Evolutionary conservation across 2,797 vertebrate genomes (phyloP).

Genomic region (Naso thynnoides): DNA sequence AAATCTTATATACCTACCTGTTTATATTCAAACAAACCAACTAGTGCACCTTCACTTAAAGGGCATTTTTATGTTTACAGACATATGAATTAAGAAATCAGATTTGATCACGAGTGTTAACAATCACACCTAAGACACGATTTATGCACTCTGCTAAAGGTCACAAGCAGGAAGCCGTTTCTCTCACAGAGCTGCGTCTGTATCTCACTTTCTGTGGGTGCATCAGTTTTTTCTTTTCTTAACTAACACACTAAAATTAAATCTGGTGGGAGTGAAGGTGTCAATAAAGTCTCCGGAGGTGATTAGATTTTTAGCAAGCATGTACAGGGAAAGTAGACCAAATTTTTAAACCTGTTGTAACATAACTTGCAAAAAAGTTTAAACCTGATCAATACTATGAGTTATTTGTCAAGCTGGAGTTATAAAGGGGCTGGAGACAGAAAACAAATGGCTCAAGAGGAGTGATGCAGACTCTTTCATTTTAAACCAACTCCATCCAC

Average conservation of each 20-base stretch:
- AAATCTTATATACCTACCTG: neutral
- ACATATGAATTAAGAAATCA: neutral
- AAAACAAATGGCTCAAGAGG: neutral
- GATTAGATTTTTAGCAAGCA: neutral
- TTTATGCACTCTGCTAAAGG: constrained; percentile 17
- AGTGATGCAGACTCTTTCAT: neutral
- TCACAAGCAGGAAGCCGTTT: constrained; percentile 29
- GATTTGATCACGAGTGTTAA: neutral
- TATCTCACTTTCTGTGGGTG: neutral
- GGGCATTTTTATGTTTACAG: neutral
- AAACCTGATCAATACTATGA: neutral
- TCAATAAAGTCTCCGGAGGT: neutral
- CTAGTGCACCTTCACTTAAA: neutral
- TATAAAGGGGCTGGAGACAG: neutral
- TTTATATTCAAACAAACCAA: neutral
- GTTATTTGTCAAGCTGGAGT: neutral
- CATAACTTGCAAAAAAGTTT: neutral
- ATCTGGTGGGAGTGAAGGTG: neutral
- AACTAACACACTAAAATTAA: neutral
- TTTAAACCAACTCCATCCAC: neutral
- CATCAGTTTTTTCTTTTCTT: neutral
- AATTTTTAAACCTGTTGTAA: neutral
- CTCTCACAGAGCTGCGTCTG: constrained; percentile 8
- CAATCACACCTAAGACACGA: neutral
- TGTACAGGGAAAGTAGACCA: neutral